Evolutionary conservation across 2,888 invertebrate species (phyloP), one percentile per base, ranked within the genome.

Genomic region (Heliconius ethilla): DNA sequence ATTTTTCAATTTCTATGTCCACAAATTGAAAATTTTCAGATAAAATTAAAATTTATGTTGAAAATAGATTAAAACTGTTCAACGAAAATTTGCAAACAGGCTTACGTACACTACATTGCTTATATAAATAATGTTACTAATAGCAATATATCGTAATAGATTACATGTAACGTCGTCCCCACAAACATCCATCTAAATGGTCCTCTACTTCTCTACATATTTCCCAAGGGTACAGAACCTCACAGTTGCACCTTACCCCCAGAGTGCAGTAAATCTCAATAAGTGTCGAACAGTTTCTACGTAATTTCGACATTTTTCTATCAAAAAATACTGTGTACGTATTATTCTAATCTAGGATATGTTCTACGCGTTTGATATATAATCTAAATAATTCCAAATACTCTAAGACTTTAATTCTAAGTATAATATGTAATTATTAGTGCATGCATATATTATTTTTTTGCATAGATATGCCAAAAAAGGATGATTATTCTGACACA

Each of bases 231-330:
- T 72, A 72, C 76, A 70, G 70, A 75, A 78, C 62, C 76, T 70
- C 76, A 79, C 79, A 79, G 80, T 76, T 80, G 81, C 81, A 82
- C 78, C 80, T 81, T 79, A 74, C 85, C 87, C 91, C 89, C 90
- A 80, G 81, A 87, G 87, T 89, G 85, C 86, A 89, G 85, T 93
- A 91, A 90, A 92, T 93, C 92, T 91, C 89, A 90, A 93, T 93
- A 90, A 88, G 83, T 81, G 65, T 75, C 80, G 67, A 78, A 83
- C 77, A 80, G 76, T 82, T 77, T 75, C 80, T 81, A 81, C 81
- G 80, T 81, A 78, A 79, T 79, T 77, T 77, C 75, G 76, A 78
- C 18, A 82, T 80, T 78, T 75, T 77, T 67, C 66, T 78, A 70
- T 77, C 74, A 79, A 82, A 84, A 84, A 85, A 82, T 82, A 82